Base-by-base conservation (phyloP, 2,888 invertebrate genomes). In the Lasioglossum marginatum region DNA sequence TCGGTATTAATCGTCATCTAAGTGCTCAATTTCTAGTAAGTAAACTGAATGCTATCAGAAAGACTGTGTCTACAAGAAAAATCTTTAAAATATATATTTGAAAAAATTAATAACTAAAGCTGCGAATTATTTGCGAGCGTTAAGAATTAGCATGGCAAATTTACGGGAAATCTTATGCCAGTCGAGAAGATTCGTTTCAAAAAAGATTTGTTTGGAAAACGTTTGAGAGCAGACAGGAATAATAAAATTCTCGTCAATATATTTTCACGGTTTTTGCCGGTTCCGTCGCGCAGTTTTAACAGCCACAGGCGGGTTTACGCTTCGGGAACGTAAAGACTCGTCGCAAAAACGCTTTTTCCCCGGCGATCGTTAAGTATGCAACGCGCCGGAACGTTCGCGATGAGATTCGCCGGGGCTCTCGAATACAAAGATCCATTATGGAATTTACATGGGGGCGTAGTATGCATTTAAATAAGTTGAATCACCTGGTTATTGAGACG, bases 381-480 rank as follows among this genome's bases (percentile, higher is more conserved):
- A 19, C 45, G 31, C 45, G 19, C 19, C 10, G 14, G 45, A 27
- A 72, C 45, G 72, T 45, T 45, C 72, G 8, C 31, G 45, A 31
- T 23, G 45, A 31, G 72, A 72, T 48, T 48, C 72, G 31, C 45
- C 72, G 48, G 19, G 12, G 19, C 45, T 19, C 72, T 48, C 48
- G 45, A 19, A 31, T 72, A 72, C 45, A 72, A 88, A 85, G 86
- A 85, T 85, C 87, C 86, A 86, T 89, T 87, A 88, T 83, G 68
- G 75, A 85, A 88, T 89, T 89, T 85, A 63, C 87, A 87, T 90
- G 83, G 86, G 76, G 80, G 70, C 63, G 75, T 79, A 72, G 88
- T 63, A 82, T 83, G 90, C 88, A 88, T 91, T 90, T 90, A 86
- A 91, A 89, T 90, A 88, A 87, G 86, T 83, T 77, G 31, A 72